Evolutionary conservation across 2,797 vertebrate species (phyloP).

Genomic region (Limosa lapponica): DNA sequence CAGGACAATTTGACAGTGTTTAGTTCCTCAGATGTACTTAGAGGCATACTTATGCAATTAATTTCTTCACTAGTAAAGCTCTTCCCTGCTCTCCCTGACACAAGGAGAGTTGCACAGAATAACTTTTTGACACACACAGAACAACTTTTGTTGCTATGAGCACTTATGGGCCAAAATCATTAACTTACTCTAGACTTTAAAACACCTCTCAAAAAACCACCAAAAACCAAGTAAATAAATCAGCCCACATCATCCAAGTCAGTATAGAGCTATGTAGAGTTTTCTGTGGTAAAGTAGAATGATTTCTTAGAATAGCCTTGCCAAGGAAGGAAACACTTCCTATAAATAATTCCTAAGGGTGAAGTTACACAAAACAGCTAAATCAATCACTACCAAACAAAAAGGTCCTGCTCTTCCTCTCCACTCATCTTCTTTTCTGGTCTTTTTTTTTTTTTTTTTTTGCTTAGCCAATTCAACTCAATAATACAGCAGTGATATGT

Average conservation of each 20-base stretch:
- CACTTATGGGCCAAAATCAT: not conserved
- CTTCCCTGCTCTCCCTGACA: not conserved
- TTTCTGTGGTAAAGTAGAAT: not conserved
- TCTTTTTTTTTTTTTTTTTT: not conserved
- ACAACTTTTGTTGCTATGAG: not conserved
- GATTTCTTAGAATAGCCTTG: not conserved
- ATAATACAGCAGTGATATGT: fast-evolving
- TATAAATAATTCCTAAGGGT: not conserved
- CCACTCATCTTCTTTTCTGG: not conserved
- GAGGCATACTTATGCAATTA: not conserved
- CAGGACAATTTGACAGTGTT: not conserved
- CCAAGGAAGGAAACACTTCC: not conserved
- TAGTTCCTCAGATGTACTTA: not conserved
- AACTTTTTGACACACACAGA: not conserved
- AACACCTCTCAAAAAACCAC: not conserved
- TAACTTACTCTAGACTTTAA: not conserved
- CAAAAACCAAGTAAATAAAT: not conserved
- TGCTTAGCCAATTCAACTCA: not conserved
- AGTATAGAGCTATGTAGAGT: not conserved
- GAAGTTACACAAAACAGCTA: not conserved
- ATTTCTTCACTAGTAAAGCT: not conserved
- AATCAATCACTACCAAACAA: not conserved
- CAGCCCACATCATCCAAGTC: not conserved
- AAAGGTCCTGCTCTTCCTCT: not conserved
- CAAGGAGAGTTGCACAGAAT: not conserved